A percentile compares a stretch with the other conserved stretches of the same genome.
Evolutionary conservation across 2,113 vertebrate genomes (phyloP).

Genomic region (Thymallus thymallus): DNA sequence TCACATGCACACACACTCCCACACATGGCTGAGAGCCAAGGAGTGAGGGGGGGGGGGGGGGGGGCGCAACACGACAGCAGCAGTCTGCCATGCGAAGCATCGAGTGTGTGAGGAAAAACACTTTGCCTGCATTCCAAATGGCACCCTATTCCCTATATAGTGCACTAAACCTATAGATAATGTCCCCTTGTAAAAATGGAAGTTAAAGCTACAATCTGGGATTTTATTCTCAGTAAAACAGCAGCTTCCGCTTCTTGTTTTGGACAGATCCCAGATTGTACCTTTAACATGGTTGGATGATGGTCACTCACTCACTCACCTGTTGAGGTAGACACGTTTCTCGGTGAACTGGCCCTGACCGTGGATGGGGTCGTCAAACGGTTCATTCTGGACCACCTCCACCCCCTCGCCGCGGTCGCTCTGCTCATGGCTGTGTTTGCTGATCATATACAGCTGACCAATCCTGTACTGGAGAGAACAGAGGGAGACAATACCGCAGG

Average conservation of each 20-base stretch:
- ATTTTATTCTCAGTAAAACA: too few relatives aligned
- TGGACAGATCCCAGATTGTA: background rate
- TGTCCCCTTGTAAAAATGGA: too few relatives aligned
- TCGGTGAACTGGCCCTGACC: conserved; percentile 95
- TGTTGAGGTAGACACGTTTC: conserved; percentile 96
- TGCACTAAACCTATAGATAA: too few relatives aligned
- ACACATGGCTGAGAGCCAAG: background rate
- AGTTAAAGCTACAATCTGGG: too few relatives aligned
- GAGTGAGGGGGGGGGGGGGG: background rate
- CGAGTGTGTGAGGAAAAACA: too few relatives aligned
- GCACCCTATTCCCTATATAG: too few relatives aligned
- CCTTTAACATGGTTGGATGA: background rate
- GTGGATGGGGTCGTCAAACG: conserved; percentile 84
- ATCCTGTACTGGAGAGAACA: conserved; percentile 76
- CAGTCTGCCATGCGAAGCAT: background rate
- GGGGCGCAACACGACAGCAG: background rate
- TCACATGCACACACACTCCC: background rate
- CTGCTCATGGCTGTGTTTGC: conserved; percentile 89
- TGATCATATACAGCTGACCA: conserved; percentile 89
- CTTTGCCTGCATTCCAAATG: too few relatives aligned
- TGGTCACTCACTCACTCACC: conserved; percentile 70
- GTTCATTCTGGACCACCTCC: conserved; percentile 89
- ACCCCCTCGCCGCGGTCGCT: conserved; percentile 92
- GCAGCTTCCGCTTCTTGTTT: too few relatives aligned
- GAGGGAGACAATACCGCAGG: conserved; percentile 14